Base-by-base conservation (phyloP, 2,797 vertebrate genomes). In the Melanogrammus aeglefinus region DNA sequence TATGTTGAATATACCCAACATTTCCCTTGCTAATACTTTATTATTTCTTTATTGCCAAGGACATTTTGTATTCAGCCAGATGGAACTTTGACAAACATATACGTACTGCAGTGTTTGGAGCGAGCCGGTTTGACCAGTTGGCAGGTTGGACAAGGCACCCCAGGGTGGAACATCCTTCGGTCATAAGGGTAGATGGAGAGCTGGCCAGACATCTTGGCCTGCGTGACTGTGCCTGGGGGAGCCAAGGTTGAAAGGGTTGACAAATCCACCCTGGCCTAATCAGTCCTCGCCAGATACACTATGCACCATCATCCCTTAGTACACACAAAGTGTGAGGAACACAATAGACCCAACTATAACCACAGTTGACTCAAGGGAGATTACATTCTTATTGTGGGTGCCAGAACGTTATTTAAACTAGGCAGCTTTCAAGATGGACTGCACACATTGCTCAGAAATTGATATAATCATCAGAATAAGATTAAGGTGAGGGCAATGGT, bases 101-200 rank as follows among this genome's bases (percentile, higher is more conserved):
- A 89, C 96, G 96, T 85, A 99, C 97, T 86, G 85, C 97, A 99
- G 77, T 99, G 98, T 91, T 98, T 99, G 38, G 98, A 99, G 18
- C 97, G 93, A 24, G 97, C 97, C 12, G 97, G 97, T 88, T 98
- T 99, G 87, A 94, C 77, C 41, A 96, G 70, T 0, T 87, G 79
- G 80, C 98, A 99, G 0, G 96, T 95, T 2, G 93, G 88, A 85
- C 98, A 99, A 76, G 82, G 35, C 0, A 85, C 33, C 24, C 94
- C 94, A 0, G 90, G 94, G 44, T 93, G 94, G 88, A 97, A 99
- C 85, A 98, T 83, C 38, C 91, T 90, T 12, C 88, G 91, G 76
- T 99, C 97, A 0, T 98, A 97, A 0, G 89, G 88, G 72, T 99
- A 99, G 2, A 95, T 83, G 79, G 91, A 84, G 38, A 95, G 81